A percentile compares a stretch with the other conserved stretches of the same genome.
These are phyloP conservation scores for Gnathonemus echidnorhynchus DNA, from an alignment of 2,113 vertebrate genomes.

Conservation along the genomic window DNA sequence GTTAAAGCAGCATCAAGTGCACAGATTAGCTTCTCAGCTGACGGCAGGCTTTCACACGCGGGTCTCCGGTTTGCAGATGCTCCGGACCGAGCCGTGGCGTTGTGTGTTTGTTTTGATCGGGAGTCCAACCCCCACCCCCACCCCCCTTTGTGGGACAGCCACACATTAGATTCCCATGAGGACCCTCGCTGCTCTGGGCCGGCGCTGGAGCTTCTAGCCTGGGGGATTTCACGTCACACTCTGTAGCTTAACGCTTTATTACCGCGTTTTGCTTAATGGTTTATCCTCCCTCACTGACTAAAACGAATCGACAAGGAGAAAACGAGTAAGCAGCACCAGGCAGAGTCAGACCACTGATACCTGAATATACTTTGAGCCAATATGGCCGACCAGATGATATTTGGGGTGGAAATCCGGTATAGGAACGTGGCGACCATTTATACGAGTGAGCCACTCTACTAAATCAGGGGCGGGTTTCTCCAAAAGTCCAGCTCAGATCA, in stretches of 20 bases:
- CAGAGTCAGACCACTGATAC: conserved; percentile 32
- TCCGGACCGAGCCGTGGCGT: conserved; percentile 33
- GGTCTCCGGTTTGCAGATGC: conserved; percentile 28
- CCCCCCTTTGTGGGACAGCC: conserved; percentile 27
- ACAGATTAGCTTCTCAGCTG: conserved; percentile 34
- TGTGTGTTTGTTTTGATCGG: conserved; percentile 36
- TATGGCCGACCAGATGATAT: conserved; percentile 24
- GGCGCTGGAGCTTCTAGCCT: conserved; percentile 43
- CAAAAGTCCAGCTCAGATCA: neutral
- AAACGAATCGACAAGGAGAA: conserved; percentile 30
- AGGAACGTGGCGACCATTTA: neutral
- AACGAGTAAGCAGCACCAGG: conserved; percentile 23
- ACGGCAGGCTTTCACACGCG: conserved; percentile 29
- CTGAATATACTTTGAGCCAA: conserved; percentile 28
- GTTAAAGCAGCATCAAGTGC: conserved; percentile 36
- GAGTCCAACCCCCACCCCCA: conserved; percentile 24
- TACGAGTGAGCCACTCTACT: neutral
- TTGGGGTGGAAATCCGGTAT: neutral
- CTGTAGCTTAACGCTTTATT: conserved; percentile 64
- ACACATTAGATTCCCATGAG: conserved; percentile 46
- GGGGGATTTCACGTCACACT: conserved; percentile 52
- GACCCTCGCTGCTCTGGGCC: conserved; percentile 46
- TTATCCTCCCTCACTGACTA: conserved; percentile 47
- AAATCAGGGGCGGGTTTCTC: conserved; percentile 3
- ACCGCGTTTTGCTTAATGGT: conserved; percentile 60